Conservation (phyloP, 1,140 invertebrate species). For the Drosophila albomicans region DNA sequence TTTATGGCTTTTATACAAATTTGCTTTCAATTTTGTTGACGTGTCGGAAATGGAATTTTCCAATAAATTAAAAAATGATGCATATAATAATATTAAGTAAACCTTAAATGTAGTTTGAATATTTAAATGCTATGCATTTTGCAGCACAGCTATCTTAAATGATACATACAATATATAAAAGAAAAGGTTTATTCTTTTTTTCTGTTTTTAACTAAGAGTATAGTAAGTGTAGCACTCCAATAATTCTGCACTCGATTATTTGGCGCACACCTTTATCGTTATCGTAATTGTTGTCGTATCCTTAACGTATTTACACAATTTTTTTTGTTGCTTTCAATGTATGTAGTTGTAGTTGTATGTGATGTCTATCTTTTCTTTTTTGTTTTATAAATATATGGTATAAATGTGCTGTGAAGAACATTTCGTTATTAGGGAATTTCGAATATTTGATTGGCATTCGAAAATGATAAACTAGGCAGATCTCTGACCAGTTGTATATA, state of each 20-base stretch:
- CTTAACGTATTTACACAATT: slow-evolving; percentile 55
- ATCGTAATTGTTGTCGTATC: slow-evolving; percentile 9
- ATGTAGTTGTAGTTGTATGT: slow-evolving; percentile 27
- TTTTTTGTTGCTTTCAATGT: slow-evolving; percentile 12
- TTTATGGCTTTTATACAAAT: slow-evolving; percentile 78
- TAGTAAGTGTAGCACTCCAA: slow-evolving; percentile 33
- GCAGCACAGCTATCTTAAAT: not conserved
- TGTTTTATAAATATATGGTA: slow-evolving; percentile 42
- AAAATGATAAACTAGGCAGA: slow-evolving; percentile 1
- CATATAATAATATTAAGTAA: slow-evolving; percentile 15
- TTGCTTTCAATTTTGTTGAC: slow-evolving; percentile 39
- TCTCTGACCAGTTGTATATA: slow-evolving; percentile 33
- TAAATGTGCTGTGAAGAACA: slow-evolving; percentile 5
- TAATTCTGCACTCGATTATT: slow-evolving; percentile 26
- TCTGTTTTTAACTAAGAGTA: slow-evolving; percentile 32
- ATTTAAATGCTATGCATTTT: slow-evolving; percentile 29
- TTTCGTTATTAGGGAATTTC: not conserved
- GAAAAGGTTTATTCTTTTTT: not conserved
- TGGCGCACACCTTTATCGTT: slow-evolving; percentile 15
- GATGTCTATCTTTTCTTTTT: not conserved
- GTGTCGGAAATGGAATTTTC: slow-evolving; percentile 45
- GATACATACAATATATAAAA: slow-evolving; percentile 3
- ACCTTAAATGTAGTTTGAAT: slow-evolving; percentile 25
- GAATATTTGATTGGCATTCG: not conserved
- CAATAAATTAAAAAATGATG: slow-evolving; percentile 71